Conservation (phyloP, 2,797 vertebrate genomes). For the Spea hammondii region DNA sequence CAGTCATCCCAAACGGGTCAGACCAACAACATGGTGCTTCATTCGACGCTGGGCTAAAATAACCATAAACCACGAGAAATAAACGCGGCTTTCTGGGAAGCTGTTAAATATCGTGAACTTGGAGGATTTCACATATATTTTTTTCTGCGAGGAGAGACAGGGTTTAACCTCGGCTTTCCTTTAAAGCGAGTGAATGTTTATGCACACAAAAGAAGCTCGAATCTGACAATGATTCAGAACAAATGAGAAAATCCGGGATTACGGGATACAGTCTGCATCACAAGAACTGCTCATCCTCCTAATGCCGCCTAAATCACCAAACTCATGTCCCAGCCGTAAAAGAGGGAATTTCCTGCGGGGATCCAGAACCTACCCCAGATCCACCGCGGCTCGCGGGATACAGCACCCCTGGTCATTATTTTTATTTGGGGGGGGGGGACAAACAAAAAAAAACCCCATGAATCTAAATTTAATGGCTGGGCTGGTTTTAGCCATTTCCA, state of each 20-base stretch:
- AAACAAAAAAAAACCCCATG: not conserved
- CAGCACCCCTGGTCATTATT: no score
- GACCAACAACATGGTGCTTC: no score
- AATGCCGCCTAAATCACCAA: not conserved
- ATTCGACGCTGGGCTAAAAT: no score
- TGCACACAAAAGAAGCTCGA: not conserved
- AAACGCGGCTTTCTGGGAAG: no score
- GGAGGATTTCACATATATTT: no score
- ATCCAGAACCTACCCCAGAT: not conserved
- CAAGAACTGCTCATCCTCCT: not conserved
- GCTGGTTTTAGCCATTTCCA: not conserved
- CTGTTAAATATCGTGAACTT: no score
- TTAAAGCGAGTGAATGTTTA: not conserved
- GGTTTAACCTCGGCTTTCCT: no score
- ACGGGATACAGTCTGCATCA: not conserved
- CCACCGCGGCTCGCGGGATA: not conserved
- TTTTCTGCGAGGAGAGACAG: no score
- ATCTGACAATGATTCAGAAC: not conserved
- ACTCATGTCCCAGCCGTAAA: not conserved
- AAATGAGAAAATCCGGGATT: not conserved
- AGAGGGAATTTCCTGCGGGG: not conserved
- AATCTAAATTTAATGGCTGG: not conserved
- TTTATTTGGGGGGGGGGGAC: no score
- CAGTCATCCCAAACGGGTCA: not conserved
- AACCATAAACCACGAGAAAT: no score